Evolutionary conservation across 2,888 invertebrate genomes (phyloP).

Genomic region (Hemistola chrysoprasaria): DNA sequence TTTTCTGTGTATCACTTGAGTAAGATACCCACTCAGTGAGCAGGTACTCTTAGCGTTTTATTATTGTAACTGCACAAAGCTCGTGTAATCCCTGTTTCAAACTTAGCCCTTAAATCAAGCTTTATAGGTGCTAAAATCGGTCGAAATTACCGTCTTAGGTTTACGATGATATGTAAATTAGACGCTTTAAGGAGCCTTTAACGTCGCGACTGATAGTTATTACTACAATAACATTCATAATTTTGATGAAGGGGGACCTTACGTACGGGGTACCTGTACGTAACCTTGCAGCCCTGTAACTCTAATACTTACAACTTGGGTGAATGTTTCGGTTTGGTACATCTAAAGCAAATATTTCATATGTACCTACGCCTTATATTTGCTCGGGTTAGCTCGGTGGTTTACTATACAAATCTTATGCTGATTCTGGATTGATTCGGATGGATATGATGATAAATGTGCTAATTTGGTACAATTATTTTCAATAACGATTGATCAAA

Average conservation of each 20-base stretch:
- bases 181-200: slow-evolving; percentile 23
- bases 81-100: slow-evolving; percentile 27
- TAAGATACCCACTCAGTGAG: slow-evolving; percentile 41
- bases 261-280: slow-evolving; percentile 17
- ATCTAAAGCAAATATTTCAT: slow-evolving; percentile 22
- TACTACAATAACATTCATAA: slow-evolving; percentile 28
- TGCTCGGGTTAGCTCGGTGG: slow-evolving; percentile 15
- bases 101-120: slow-evolving; percentile 32
- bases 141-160: slow-evolving; percentile 32
- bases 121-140: slow-evolving; percentile 34
- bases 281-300: not conserved
- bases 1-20: slow-evolving; percentile 45
- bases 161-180: slow-evolving; percentile 32
- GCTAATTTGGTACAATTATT: not conserved
- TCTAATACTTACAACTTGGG: slow-evolving; percentile 1
- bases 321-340: slow-evolving; percentile 14
- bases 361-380: slow-evolving; percentile 22
- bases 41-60: slow-evolving; percentile 27
- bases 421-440: not conserved
- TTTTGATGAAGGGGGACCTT: slow-evolving; percentile 22
- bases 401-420: slow-evolving; percentile 12
- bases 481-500: too few relatives aligned
- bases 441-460: slow-evolving; percentile 2
- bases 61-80: slow-evolving; percentile 27
- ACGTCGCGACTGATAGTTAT: slow-evolving; percentile 25